Base-by-base conservation (phyloP, 2,888 invertebrate genomes). In the Sinodicranocentrus sp. region DNA sequence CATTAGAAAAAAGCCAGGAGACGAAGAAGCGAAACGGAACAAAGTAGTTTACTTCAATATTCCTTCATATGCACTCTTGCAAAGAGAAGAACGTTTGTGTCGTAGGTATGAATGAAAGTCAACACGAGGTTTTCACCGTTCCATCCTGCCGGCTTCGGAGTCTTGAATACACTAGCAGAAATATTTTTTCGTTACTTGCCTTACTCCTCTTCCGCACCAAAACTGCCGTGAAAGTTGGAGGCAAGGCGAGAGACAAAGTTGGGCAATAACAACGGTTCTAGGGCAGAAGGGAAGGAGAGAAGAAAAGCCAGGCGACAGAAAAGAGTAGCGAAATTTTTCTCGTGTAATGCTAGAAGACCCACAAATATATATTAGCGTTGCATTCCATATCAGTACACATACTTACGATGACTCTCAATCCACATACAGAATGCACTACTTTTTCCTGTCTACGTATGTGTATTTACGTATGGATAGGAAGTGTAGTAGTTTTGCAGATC, bases 91-190 rank as follows among this genome's bases (percentile, higher is more conserved):
- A 6, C 33, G 5, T 33, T 3, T 33, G 33, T 33, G 33, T 33
- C 3, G 33, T 33, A 10, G 33, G 5, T 33, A 33, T 10, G 33
- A 33, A 33, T 33, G 23, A 19, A 10, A 57, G 57, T 23, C 1
- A 68, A 68, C 82, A 79, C 79, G 79, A 71, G 72, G 75, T 61
- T 72, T 73, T 82, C 61, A 82, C 61, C 54, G 73, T 82, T 82
- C 73, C 82, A 73, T 82, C 82, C 82, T 75, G 82, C 82, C 82
- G 80, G 80, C 65, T 80, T 61, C 67, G 73, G 68, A 67, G 73
- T 39, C 68, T 72, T 57, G 61, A 68, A 82, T 73, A 73, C 67
- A 75, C 82, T 82, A 75, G 67, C 21, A 57, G 57, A 23, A 78
- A 78, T 10, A 8, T 21, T 79, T 79, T 79, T 67, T 72, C 52